Evolutionary conservation across 2,797 vertebrate species (phyloP).

Genomic region (Hemitrygon akajei): DNA sequence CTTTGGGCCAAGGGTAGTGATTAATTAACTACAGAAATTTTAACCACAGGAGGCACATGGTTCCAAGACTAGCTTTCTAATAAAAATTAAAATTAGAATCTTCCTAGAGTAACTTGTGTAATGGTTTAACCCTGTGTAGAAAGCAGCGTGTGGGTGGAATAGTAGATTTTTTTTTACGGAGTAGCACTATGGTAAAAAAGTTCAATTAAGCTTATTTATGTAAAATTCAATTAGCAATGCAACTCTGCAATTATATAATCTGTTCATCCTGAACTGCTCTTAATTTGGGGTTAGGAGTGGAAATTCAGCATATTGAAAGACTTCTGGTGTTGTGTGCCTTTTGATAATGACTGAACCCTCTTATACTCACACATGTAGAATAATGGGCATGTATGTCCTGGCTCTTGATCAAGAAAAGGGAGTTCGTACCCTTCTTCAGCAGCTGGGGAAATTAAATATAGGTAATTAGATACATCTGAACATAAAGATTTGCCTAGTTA

Average conservation of each 20-base stretch:
- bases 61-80: too few relatives aligned
- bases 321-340: neutral
- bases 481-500: too few relatives aligned
- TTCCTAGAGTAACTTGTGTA: neutral
- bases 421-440: too few relatives aligned
- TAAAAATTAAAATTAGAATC: too few relatives aligned
- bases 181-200: neutral
- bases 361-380: neutral
- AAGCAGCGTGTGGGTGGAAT: neutral
- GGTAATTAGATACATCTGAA: too few relatives aligned
- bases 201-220: neutral
- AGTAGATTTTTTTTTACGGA: neutral
- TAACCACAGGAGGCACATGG: too few relatives aligned
- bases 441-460: too few relatives aligned
- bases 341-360: neutral
- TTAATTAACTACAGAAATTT: too few relatives aligned
- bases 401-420: too few relatives aligned
- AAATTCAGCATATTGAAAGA: constrained; percentile 2
- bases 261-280: neutral
- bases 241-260: neutral
- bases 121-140: neutral
- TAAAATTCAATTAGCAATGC: constrained; percentile 3
- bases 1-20: neutral
- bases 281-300: neutral
- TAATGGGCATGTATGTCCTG: too few relatives aligned